Percentiles rank a stretch among this genome's conserved stretches.
These are phyloP conservation scores for Coranthus polyacanthus DNA, from an alignment of 2,797 vertebrate species.

Conservation along the genomic window DNA sequence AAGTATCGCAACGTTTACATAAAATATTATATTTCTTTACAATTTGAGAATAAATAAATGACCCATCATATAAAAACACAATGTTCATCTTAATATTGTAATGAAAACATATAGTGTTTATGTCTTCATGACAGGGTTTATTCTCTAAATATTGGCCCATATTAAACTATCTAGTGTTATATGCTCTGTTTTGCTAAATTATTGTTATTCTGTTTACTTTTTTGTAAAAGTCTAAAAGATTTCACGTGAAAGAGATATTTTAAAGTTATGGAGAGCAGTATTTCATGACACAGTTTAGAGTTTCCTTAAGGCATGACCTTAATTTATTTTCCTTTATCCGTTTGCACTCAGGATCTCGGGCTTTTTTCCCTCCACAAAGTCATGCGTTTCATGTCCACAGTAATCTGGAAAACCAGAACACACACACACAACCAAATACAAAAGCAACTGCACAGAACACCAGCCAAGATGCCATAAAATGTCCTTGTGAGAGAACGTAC, in stretches of 20 bases:
- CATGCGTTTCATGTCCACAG: slow-evolving; percentile 18
- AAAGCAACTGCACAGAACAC: slow-evolving; percentile 6
- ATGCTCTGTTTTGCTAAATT: too few relatives aligned
- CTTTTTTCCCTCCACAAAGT: slow-evolving; percentile 27
- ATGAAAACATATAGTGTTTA: too few relatives aligned
- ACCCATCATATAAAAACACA: too few relatives aligned
- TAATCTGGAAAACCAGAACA: slow-evolving; percentile 11
- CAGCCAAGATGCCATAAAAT: slow-evolving; percentile 17
- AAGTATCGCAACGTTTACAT: too few relatives aligned
- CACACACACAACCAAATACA: neutral
- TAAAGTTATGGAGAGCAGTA: slow-evolving; percentile 5
- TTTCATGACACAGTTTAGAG: neutral
- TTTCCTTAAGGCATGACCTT: neutral
- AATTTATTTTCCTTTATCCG: neutral
- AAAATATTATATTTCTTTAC: too few relatives aligned
- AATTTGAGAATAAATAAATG: too few relatives aligned
- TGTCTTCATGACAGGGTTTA: too few relatives aligned
- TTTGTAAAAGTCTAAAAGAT: neutral
- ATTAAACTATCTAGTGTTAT: too few relatives aligned
- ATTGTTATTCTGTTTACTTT: neutral
- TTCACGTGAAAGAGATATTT: neutral
- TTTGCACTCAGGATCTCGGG: neutral
- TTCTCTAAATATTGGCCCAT: too few relatives aligned
- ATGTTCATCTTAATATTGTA: too few relatives aligned
- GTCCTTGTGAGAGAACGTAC: slow-evolving; percentile 54